Evolutionary conservation across 2,113 vertebrate species (phyloP).

Genomic region (Silurus asotus): DNA sequence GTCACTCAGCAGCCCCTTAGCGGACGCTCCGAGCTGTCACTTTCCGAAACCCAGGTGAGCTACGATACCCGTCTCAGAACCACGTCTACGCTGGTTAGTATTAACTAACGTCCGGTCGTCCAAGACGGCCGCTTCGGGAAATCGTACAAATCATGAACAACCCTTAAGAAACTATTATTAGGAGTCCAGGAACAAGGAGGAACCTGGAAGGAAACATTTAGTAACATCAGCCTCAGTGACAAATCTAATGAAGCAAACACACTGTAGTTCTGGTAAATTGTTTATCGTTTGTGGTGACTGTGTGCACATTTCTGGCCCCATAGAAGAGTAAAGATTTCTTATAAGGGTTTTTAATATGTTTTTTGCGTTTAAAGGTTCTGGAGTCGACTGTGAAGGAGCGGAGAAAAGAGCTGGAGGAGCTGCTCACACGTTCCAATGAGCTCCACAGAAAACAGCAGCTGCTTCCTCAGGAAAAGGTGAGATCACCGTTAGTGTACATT

Average conservation of each 20-base stretch:
- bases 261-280: background rate
- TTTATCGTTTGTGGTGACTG: background rate
- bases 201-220: background rate
- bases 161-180: background rate
- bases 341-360: background rate
- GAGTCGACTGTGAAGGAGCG: constrained; percentile 72
- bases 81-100: background rate
- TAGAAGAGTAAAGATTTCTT: background rate
- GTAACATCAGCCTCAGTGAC: background rate
- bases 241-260: background rate
- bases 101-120: background rate
- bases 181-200: background rate
- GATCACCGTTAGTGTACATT: background rate
- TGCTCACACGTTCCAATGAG: constrained; percentile 72
- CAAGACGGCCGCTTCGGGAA: background rate
- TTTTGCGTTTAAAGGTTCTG: constrained; percentile 60
- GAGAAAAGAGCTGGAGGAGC: constrained; percentile 72
- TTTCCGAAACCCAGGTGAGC: constrained; percentile 68
- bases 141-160: background rate
- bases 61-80: background rate
- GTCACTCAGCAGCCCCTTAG: constrained; percentile 68
- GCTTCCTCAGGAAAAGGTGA: constrained; percentile 74
- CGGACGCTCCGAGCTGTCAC: constrained; percentile 54
- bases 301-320: background rate
- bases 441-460: constrained; percentile 75